A percentile compares a stretch with the other conserved stretches of the same genome.
These are phyloP conservation scores for Gambusia affinis DNA, from an alignment of 2,113 vertebrate species.

Conservation along the genomic window DNA sequence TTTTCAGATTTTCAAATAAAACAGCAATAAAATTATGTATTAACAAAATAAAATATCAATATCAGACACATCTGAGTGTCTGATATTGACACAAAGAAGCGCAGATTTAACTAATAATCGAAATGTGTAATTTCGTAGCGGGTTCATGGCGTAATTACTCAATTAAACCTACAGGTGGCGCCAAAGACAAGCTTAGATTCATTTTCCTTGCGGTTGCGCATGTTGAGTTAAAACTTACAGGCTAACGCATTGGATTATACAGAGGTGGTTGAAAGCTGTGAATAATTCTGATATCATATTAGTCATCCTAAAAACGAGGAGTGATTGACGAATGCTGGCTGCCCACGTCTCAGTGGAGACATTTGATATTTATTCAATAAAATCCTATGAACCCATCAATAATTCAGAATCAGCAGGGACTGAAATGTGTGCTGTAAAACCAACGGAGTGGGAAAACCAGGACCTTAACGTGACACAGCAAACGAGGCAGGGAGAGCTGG, in stretches of 20 bases:
- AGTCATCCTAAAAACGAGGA: neutral
- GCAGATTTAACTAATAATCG: too few species aligned
- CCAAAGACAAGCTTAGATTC: constrained; percentile 29
- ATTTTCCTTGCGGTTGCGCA: neutral
- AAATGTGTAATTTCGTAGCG: neutral
- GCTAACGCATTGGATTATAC: neutral
- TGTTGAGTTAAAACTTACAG: neutral
- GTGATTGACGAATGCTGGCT: constrained; percentile 12
- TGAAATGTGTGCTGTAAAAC: neutral
- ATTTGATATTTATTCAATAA: constrained; percentile 37
- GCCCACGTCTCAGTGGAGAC: constrained; percentile 7
- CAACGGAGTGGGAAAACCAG: neutral
- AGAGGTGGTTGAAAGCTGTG: neutral
- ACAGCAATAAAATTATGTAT: too few species aligned
- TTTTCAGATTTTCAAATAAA: too few species aligned
- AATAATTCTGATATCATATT: neutral
- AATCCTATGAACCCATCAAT: constrained; percentile 61
- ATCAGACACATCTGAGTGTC: too few species aligned
- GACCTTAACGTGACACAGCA: neutral
- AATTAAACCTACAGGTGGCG: constrained; percentile 32
- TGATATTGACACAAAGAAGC: too few species aligned
- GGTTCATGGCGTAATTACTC: constrained; percentile 23
- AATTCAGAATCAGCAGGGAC: constrained; percentile 46
- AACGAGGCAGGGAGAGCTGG: neutral
- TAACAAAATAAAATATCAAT: too few species aligned